Percentiles rank a stretch among this genome's conserved stretches.
phyloP scores from a whole-genome alignment of 2,113 vertebrate species.

The Dipodomys ordii region DNA sequence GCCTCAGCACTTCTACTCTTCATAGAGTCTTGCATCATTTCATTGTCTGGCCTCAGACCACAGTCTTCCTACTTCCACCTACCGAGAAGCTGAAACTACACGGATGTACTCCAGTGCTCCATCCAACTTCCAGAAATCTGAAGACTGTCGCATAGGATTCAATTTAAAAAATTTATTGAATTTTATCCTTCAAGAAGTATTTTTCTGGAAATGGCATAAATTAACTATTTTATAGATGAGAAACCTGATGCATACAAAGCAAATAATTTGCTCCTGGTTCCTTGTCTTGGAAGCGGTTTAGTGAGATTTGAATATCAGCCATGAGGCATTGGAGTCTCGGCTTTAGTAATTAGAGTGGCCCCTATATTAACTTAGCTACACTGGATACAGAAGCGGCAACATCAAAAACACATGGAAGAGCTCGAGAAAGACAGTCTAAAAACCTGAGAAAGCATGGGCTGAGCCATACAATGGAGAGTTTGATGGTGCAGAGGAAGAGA shows the following conservation, averaged over 20 bases:
- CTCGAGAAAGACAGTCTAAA: neutral
- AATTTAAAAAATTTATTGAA: neutral
- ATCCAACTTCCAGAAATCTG: too few relatives aligned
- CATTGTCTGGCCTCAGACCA: too few relatives aligned
- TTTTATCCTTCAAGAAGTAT: too few relatives aligned
- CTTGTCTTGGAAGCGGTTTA: neutral
- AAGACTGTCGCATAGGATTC: too few relatives aligned
- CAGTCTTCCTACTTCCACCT: too few relatives aligned
- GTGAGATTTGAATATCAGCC: neutral
- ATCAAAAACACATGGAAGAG: neutral
- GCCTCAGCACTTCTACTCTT: too few relatives aligned
- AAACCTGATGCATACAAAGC: neutral
- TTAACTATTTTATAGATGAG: neutral
- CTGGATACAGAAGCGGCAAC: neutral
- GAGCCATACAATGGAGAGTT: neutral
- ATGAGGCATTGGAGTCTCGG: neutral
- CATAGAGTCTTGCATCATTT: too few relatives aligned
- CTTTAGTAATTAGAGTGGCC: too few relatives aligned
- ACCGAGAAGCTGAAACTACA: too few relatives aligned
- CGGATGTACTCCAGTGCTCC: too few relatives aligned
- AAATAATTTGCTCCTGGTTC: neutral
- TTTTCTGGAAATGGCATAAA: too few relatives aligned
- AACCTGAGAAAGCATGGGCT: neutral
- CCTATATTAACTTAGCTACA: neutral
- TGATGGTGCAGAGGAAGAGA: neutral